Conservation (phyloP, 1,140 invertebrate species). For the Bombus waltoni region DNA sequence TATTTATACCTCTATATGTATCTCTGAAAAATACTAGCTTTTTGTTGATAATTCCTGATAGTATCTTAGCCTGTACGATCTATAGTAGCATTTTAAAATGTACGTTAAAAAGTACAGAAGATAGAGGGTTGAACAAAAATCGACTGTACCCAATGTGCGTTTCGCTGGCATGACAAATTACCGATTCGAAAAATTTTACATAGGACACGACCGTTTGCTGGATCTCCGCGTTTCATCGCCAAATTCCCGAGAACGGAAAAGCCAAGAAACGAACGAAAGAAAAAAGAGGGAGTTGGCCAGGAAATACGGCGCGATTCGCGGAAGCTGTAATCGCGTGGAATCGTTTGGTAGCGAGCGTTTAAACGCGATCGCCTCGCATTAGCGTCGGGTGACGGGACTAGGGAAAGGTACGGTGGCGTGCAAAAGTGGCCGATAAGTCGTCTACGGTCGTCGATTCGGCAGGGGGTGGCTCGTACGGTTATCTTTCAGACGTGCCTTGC, state of each 20-base stretch:
- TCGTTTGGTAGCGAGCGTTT: conserved; percentile 46
- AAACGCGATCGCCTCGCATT: conserved; percentile 58
- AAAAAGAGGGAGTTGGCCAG: background rate
- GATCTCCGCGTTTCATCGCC: background rate
- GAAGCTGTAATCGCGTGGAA: conserved; percentile 35
- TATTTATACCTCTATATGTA: no score
- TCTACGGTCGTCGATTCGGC: conserved; percentile 57
- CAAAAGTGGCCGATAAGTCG: conserved; percentile 63
- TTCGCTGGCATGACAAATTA: background rate
- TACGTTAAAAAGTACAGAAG: no score
- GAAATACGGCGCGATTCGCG: conserved; percentile 6
- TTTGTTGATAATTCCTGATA: no score
- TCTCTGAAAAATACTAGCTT: no score
- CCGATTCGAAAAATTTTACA: background rate
- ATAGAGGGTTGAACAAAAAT: no score
- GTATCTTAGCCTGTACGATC: no score
- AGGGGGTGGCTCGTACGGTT: conserved; percentile 36
- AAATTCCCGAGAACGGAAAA: background rate
- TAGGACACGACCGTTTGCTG: background rate
- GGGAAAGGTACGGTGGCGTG: conserved; percentile 33
- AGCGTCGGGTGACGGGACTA: conserved; percentile 24
- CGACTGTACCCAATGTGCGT: no score
- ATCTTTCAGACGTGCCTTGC: conserved; percentile 39
- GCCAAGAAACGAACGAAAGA: background rate
- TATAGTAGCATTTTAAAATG: no score